Base-by-base conservation (phyloP, 2,113 vertebrate genomes). In the Paedocypris sp. region DNA sequence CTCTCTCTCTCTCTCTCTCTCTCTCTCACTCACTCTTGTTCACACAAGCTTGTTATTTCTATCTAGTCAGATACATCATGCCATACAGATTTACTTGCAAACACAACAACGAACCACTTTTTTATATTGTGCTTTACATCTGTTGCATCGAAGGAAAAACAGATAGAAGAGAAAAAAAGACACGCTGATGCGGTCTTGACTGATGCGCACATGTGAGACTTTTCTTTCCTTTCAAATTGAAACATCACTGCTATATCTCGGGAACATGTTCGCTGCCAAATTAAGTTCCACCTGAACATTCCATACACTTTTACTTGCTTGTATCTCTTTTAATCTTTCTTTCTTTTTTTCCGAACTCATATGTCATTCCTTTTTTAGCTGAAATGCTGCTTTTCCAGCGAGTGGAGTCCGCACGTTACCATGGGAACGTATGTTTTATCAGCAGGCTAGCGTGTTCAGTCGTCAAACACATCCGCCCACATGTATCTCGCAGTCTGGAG, bases 391-490 rank as follows among this genome's bases (percentile, higher is more conserved):
- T 59, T 48, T 45, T 25, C 4, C 9, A 58, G 18, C 23, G 15
- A 59, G 33, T 25, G 36, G 35, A 67, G 64, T 39, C 65, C 32
- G 32, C 7, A 15, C 9, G 69, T 71, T 71, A 46, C 69, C 60
- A 64, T 71, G 60, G 64, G 45, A 71, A 60, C 64, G 48, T 54
- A 33, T 59, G 53, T 53, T 64, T 18, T 38, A 52, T 43, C 64
- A 52, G 69, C 51, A 47, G 64, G 49, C 53, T 38, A 28, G 60
- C 45, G 25, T 49, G 64, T 42, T 47, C 32, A 67, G 64, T 67
- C 38, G 60, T 67, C 60, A 71, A 67, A 71, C 69, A 60, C 32
- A 45, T 53, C 42, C 60, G 31, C 69, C 69, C 36, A 71, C 69
- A 29, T 16, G 15, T 20, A 28, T 28, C 39, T 33, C 35, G 7